phyloP scores from a whole-genome alignment of 2,113 vertebrate species.

The Silurus asotus region DNA sequence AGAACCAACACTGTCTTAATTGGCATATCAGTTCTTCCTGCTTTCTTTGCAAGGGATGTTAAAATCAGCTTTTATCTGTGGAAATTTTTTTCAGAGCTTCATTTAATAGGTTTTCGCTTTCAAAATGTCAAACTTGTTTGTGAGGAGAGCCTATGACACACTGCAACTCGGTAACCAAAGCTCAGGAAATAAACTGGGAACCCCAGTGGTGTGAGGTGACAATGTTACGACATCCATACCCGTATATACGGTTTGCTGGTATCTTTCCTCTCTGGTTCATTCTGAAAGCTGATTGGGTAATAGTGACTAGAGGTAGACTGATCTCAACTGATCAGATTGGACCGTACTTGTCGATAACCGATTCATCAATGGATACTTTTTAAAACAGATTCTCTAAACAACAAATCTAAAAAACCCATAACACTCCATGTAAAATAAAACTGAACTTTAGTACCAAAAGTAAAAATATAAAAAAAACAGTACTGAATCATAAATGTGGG shows the following conservation, averaged over 20 bases:
- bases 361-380: no score
- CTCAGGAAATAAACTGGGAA: neutral
- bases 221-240: neutral
- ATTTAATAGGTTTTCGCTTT: neutral
- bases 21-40: neutral
- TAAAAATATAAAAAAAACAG: no score
- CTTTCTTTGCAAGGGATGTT: neutral
- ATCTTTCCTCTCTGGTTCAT: neutral
- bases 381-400: no score
- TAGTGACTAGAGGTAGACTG: no score
- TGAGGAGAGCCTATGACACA: neutral
- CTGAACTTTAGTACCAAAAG: no score
- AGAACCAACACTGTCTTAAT: neutral
- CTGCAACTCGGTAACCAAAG: neutral
- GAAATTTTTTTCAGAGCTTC: neutral
- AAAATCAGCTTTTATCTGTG: neutral
- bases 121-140: neutral
- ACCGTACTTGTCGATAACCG: no score
- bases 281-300: neutral
- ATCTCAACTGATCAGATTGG: no score
- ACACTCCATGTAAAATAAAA: no score
- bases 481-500: no score
- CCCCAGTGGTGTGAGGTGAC: neutral
- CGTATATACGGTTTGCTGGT: neutral
- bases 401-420: no score